Percentiles rank a stretch among this genome's conserved stretches.
These are phyloP conservation scores for Actenoides hombroni DNA, from an alignment of 2,113 vertebrate species.

Conservation along the genomic window DNA sequence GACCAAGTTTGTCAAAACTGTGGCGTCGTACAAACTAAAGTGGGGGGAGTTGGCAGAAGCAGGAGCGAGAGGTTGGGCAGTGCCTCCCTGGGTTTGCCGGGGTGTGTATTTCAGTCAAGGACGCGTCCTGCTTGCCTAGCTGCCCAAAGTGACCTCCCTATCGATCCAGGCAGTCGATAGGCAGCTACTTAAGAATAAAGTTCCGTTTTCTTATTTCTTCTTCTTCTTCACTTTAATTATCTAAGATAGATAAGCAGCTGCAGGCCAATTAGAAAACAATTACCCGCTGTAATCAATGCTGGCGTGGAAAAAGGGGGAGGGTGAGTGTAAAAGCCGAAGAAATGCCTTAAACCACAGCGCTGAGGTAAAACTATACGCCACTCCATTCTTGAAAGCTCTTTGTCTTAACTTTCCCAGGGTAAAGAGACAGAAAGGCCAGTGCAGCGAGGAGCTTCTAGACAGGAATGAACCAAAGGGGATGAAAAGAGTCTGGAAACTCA, in stretches of 20 bases:
- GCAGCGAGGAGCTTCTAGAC: neutral
- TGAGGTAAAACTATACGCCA: neutral
- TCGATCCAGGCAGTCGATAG: slow-evolving; percentile 56
- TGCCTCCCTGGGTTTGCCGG: neutral
- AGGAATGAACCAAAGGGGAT: neutral
- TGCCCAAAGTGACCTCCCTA: slow-evolving; percentile 53
- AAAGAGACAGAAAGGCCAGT: neutral
- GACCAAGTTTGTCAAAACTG: rapidly evolving
- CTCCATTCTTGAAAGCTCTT: neutral
- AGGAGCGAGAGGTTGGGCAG: neutral
- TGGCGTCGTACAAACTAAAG: neutral
- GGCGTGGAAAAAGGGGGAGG: neutral
- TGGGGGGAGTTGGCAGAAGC: neutral
- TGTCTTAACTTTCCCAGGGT: neutral
- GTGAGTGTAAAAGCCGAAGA: neutral
- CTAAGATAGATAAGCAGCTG: slow-evolving; percentile 69
- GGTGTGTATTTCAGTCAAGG: neutral
- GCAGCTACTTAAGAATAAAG: slow-evolving; percentile 58
- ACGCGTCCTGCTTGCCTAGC: neutral
- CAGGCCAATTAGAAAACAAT: slow-evolving; percentile 74
- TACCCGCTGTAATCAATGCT: slow-evolving; percentile 58
- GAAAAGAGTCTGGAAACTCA: neutral
- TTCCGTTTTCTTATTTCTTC: slow-evolving; percentile 15
- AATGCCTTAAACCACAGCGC: neutral
- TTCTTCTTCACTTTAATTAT: slow-evolving; percentile 67